phyloP scores from a whole-genome alignment of 1,140 invertebrate species.

The Heterodera carotae region DNA sequence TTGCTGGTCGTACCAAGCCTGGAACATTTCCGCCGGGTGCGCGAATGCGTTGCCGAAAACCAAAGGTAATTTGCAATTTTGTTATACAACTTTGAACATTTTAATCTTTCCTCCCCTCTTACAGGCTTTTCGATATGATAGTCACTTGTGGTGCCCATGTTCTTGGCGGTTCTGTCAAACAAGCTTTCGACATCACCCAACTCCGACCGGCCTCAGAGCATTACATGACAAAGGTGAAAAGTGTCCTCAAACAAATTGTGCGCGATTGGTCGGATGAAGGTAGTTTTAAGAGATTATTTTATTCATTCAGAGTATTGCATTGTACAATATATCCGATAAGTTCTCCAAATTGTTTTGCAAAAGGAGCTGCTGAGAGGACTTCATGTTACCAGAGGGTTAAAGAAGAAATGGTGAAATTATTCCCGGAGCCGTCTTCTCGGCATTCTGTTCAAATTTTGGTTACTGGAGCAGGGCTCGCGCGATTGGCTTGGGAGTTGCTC shows the following conservation, averaged over 20 bases:
- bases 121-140: slow-evolving; percentile 35
- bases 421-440: slow-evolving; percentile 69
- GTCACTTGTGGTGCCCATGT: slow-evolving; percentile 36
- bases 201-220: slow-evolving; percentile 39
- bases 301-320: too few relatives aligned
- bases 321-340: neutral
- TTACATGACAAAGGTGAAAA: slow-evolving; percentile 80
- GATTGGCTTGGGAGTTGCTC: slow-evolving; percentile 90
- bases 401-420: slow-evolving; percentile 73
- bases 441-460: slow-evolving; percentile 74
- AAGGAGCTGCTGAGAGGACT: slow-evolving; percentile 72
- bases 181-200: slow-evolving; percentile 31
- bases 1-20: slow-evolving; percentile 18
- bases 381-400: slow-evolving; percentile 89
- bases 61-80: slow-evolving; percentile 32
- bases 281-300: slow-evolving; percentile 61
- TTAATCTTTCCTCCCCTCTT: too few relatives aligned
- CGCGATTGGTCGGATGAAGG: slow-evolving; percentile 90
- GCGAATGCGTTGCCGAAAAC: slow-evolving; percentile 36
- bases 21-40: slow-evolving; percentile 28
- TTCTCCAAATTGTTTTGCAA: too few relatives aligned
- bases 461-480: slow-evolving; percentile 88
- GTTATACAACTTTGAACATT: too few relatives aligned
- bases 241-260: slow-evolving; percentile 89
- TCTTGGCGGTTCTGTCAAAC: slow-evolving; percentile 21